phyloP scores from a whole-genome alignment of 2,113 vertebrate species.

The Galemys pyrenaicus region DNA sequence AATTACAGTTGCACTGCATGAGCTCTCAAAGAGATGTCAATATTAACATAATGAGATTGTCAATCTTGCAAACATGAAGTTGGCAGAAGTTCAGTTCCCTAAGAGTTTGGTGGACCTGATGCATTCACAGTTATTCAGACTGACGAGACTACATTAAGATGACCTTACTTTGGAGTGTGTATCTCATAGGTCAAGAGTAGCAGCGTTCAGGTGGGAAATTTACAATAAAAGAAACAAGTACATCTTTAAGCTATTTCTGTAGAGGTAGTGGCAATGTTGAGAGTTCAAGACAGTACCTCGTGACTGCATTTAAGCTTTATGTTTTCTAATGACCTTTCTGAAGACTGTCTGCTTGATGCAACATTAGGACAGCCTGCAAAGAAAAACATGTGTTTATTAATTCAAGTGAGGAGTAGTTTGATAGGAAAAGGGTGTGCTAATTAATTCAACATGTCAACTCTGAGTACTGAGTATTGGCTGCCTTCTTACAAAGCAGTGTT shows the following conservation, averaged over 20 bases:
- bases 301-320: background rate
- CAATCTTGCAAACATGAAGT: background rate
- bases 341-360: background rate
- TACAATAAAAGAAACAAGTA: background rate
- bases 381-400: background rate
- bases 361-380: background rate
- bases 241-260: background rate
- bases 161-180: background rate
- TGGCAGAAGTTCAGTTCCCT: background rate
- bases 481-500: background rate
- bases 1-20: slow-evolving; percentile 1
- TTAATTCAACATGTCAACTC: background rate
- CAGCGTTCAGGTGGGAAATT: background rate
- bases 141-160: background rate
- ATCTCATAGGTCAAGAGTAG: background rate
- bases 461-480: background rate
- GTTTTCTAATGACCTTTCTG: slow-evolving; percentile 17
- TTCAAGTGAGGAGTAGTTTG: background rate
- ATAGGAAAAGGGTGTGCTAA: background rate
- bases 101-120: background rate
- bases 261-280: background rate
- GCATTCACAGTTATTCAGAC: background rate
- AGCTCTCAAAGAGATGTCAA: slow-evolving; percentile 29
- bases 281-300: background rate
- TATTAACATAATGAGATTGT: slow-evolving; percentile 1